A percentile compares a stretch with the other conserved stretches of the same genome.
These are phyloP conservation scores for Callaeas wilsoni DNA, from an alignment of 2,113 vertebrate species.

Conservation along the genomic window DNA sequence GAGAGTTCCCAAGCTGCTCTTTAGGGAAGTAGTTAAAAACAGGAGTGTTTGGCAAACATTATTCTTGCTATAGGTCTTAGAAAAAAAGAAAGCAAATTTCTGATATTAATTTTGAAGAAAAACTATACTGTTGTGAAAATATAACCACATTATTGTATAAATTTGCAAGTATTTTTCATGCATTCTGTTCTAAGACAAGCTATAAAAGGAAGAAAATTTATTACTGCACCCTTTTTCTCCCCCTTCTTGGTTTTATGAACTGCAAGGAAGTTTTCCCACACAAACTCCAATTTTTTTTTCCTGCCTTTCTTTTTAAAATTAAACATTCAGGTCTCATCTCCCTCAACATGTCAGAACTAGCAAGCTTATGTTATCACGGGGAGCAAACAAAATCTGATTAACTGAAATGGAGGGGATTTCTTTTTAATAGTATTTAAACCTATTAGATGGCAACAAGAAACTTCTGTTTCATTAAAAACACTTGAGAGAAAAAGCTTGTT, in stretches of 20 bases:
- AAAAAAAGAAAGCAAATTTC: not conserved
- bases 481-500: not conserved
- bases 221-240: not conserved
- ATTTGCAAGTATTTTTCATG: not conserved
- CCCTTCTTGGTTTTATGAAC: not conserved
- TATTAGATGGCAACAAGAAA: slow-evolving; percentile 27
- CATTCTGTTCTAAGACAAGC: not conserved
- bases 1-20: slow-evolving; percentile 2
- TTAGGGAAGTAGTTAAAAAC: not conserved
- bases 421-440: slow-evolving; percentile 27
- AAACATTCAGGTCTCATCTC: not conserved
- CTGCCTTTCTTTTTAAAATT: not conserved
- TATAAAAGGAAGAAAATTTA: not conserved
- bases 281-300: not conserved
- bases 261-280: not conserved
- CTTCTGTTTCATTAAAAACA: slow-evolving; percentile 29
- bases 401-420: slow-evolving; percentile 18
- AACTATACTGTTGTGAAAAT: not conserved
- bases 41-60: not conserved
- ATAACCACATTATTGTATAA: not conserved
- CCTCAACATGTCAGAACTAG: slow-evolving; percentile 8
- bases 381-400: slow-evolving; percentile 50
- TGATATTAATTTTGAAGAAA: not conserved
- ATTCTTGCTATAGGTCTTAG: not conserved
- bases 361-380: not conserved